Evolutionary conservation across 2,113 vertebrate genomes (phyloP), one percentile per base, ranked within the genome.

Genomic region (Vombatus ursinus): DNA sequence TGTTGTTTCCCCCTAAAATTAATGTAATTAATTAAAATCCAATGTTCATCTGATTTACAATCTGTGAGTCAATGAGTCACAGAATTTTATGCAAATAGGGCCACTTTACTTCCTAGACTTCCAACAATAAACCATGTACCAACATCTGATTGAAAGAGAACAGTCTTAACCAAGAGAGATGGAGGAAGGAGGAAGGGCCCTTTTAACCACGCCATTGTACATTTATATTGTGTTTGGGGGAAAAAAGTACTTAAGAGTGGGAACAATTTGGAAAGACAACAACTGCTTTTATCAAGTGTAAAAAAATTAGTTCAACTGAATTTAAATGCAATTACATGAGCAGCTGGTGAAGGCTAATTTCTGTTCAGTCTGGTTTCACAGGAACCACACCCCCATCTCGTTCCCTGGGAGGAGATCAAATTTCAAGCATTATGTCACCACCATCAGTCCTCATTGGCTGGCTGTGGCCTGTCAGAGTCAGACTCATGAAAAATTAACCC

Each of bases 1-100:
- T 97, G 97, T 97, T 98, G 94, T 98, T 98, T 98, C 90, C 91
- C 24, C 98, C 94, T 96, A 95, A 97, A 97, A 98, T 98, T 98
- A 98, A 97, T 97, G 97, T 97, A 94, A 98, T 98, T 97, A 98
- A 98, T 98, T 98, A 97, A 98, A 98, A 97, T 91, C 91, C 95
- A 96, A 54, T 92, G 92, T 90, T 96, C 89, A 84, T 93, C 44
- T 97, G 94, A 97, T 96, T 94, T 96, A 96, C 94, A 95, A 47
- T 96, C 96, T 97, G 93, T 94, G 97, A 97, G 54, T 92, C 97
- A 97, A 91, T 91, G 97, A 98, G 97, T 96, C 97, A 97, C 77
- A 92, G 96, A 22, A 23, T 97, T 96, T 92, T 50, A 97, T 97
- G 96, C 91, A 97, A 97, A 98, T 90, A 96, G 57, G 57, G 93